Conservation (phyloP, 2,888 invertebrate species). For the Metellina segmentata region DNA sequence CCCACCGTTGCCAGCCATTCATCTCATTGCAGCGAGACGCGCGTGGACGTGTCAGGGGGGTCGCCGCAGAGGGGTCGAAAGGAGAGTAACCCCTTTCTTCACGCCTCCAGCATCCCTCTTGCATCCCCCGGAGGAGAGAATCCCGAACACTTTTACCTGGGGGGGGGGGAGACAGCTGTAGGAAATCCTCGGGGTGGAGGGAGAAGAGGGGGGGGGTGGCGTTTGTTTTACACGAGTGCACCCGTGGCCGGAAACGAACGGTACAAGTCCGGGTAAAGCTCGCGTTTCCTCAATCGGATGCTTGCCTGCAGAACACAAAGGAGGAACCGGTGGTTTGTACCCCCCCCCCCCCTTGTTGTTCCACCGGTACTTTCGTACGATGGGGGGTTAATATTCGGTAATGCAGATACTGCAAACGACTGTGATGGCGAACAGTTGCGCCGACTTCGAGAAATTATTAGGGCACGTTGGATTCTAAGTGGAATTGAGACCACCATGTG, state of each 20-base stretch:
- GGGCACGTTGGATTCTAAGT: no score
- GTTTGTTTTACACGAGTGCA: constrained; percentile 51
- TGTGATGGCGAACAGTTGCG: no score
- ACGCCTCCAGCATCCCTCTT: constrained; percentile 1
- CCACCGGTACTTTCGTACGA: neutral
- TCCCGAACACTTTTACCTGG: neutral
- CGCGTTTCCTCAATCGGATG: constrained; percentile 59
- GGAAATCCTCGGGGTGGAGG: constrained; percentile 56
- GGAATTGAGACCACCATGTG: no score
- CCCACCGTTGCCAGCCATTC: no score
- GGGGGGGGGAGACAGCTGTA: constrained; percentile 49
- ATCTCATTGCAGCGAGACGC: no score
- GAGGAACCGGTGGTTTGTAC: neutral
- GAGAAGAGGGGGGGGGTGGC: constrained; percentile 13
- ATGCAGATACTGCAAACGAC: no score
- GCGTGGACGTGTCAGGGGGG: neutral
- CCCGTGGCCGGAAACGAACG: constrained; percentile 51
- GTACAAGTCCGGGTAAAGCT: constrained; percentile 63
- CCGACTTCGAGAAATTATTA: no score
- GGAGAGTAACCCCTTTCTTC: constrained; percentile 7
- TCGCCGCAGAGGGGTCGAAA: neutral
- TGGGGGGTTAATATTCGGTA: no score
- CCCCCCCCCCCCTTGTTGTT: neutral
- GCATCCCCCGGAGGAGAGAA: neutral
- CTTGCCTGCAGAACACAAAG: neutral